Conservation (phyloP, 1,140 invertebrate genomes). For the Solen grandis region DNA sequence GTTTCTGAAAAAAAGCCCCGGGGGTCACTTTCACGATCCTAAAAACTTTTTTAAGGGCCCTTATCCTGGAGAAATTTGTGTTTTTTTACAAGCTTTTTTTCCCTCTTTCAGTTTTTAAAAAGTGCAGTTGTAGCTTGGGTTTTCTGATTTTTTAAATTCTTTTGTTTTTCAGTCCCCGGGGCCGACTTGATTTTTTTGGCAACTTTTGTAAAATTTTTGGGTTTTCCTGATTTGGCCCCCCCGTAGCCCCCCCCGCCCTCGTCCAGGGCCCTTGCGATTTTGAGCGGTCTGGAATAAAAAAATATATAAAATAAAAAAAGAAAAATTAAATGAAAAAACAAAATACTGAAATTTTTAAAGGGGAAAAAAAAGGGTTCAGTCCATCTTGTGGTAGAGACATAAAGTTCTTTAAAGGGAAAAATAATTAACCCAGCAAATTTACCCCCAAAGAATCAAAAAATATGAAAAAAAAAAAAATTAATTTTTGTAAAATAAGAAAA, state of each 20-base stretch:
- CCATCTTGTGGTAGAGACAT: too few relatives aligned
- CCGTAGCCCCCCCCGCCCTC: slow-evolving; percentile 29
- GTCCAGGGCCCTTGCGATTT: slow-evolving; percentile 33
- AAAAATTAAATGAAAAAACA: too few relatives aligned
- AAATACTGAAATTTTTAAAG: too few relatives aligned
- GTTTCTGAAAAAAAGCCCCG: slow-evolving; percentile 74
- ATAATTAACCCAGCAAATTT: too few relatives aligned
- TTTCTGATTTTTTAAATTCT: slow-evolving; percentile 75
- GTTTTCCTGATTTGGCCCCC: slow-evolving; percentile 47
- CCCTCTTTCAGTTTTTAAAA: slow-evolving; percentile 70
- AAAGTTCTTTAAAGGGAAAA: too few relatives aligned
- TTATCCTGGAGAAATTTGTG: slow-evolving; percentile 73
- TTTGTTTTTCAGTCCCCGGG: slow-evolving; percentile 73
- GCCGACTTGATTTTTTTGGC: slow-evolving; percentile 76
- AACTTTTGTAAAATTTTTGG: slow-evolving; percentile 65
- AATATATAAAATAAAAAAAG: too few relatives aligned
- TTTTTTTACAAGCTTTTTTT: slow-evolving; percentile 77
- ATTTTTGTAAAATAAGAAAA: too few relatives aligned
- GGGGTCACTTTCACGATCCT: slow-evolving; percentile 76
- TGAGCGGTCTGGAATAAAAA: slow-evolving; percentile 50
- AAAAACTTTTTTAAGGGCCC: slow-evolving; percentile 71
- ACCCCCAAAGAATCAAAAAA: too few relatives aligned
- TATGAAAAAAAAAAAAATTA: too few relatives aligned
- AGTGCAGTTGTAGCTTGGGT: slow-evolving; percentile 64
- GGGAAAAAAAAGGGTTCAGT: too few relatives aligned